Conservation (phyloP, 2,888 invertebrate species). For the Minunthozetes semirufus region DNA sequence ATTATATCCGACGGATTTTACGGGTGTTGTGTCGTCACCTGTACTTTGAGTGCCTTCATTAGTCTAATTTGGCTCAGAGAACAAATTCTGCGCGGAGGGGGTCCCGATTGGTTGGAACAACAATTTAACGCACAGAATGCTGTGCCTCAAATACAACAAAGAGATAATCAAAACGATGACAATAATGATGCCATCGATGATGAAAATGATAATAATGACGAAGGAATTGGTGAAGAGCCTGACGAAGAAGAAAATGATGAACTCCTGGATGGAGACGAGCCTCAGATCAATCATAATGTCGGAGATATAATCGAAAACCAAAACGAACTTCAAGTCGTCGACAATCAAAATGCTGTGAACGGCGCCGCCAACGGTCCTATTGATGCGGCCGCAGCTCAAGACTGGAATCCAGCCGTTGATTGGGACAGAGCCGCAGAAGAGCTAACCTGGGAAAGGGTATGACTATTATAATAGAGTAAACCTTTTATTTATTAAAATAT, state of each 20-base stretch:
- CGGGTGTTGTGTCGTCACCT: slow-evolving; percentile 92
- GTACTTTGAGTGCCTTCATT: slow-evolving; percentile 91
- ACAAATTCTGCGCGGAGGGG: slow-evolving; percentile 94
- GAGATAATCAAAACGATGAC: slow-evolving; percentile 32
- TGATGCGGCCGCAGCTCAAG: slow-evolving; percentile 40
- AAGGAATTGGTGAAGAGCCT: slow-evolving; percentile 43
- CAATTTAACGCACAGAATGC: slow-evolving; percentile 34
- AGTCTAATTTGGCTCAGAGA: slow-evolving; percentile 95
- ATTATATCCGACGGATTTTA: slow-evolving; percentile 87
- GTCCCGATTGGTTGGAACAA: slow-evolving; percentile 88
- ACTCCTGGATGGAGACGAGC: slow-evolving; percentile 22
- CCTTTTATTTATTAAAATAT: background rate
- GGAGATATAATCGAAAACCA: slow-evolving; percentile 45
- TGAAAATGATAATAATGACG: slow-evolving; percentile 43
- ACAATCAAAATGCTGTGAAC: slow-evolving; percentile 28
- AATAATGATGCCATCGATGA: slow-evolving; percentile 22
- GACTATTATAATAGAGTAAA: slow-evolving; percentile 10
- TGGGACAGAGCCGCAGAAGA: slow-evolving; percentile 98
- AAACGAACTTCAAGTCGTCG: slow-evolving; percentile 25
- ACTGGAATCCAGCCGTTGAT: slow-evolving; percentile 88
- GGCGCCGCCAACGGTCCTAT: slow-evolving; percentile 33
- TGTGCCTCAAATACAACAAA: slow-evolving; percentile 32
- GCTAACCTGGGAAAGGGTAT: slow-evolving; percentile 80
- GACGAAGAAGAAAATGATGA: slow-evolving; percentile 44
- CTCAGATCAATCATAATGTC: slow-evolving; percentile 46